phyloP scores from a whole-genome alignment of 2,888 invertebrate genomes.

The Sphecodes monilicornis region DNA sequence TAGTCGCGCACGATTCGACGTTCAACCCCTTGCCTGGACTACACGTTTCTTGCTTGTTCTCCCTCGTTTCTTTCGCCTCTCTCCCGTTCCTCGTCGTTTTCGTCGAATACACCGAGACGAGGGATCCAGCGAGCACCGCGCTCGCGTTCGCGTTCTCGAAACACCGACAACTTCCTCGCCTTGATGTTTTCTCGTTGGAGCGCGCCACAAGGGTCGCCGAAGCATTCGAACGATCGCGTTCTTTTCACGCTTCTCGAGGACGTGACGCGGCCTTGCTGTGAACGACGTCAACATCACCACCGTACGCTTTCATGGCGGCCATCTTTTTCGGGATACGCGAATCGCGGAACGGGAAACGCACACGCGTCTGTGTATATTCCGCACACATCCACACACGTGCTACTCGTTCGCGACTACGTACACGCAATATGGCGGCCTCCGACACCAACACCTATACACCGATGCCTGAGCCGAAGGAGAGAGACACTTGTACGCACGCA shows the following conservation, averaged over 20 bases:
- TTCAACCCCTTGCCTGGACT: constrained; percentile 54
- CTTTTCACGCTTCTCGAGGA: constrained; percentile 76
- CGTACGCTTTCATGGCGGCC: constrained; percentile 83
- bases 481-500: constrained; percentile 54
- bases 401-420: constrained; percentile 23
- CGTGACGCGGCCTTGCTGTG: constrained; percentile 78
- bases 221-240: constrained; percentile 69
- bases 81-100: constrained; percentile 49
- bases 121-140: constrained; percentile 50
- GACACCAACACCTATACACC: constrained; percentile 8
- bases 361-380: constrained; percentile 50
- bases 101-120: constrained; percentile 47
- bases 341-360: constrained; percentile 71
- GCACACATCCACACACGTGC: constrained; percentile 37
- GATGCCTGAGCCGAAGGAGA: constrained; percentile 27
- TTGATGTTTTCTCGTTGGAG: constrained; percentile 51
- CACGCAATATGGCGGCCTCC: constrained; percentile 32
- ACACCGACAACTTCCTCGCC: constrained; percentile 55
- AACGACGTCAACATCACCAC: constrained; percentile 83
- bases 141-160: constrained; percentile 60
- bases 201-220: constrained; percentile 57
- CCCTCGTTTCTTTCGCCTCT: constrained; percentile 52
- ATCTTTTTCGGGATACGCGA: constrained; percentile 78
- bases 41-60: constrained; percentile 58
- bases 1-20: constrained; percentile 46